phyloP scores from a whole-genome alignment of 2,797 vertebrate species.

The Pangasius krempfi region DNA sequence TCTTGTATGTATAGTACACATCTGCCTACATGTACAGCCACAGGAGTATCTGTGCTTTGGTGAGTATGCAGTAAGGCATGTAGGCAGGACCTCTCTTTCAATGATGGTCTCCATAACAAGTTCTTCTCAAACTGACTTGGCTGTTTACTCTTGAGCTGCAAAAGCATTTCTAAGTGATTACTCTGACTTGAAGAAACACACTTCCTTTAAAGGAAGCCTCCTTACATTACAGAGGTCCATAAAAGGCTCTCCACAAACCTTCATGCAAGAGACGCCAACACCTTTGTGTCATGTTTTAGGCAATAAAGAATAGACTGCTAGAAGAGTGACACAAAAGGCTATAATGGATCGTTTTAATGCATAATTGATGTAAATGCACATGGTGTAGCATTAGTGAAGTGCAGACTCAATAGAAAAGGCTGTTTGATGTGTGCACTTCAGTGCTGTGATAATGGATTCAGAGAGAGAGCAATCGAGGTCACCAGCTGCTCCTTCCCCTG shows the following conservation, averaged over 20 bases:
- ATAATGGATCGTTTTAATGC: slow-evolving; percentile 50
- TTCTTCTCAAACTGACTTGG: slow-evolving; percentile 20
- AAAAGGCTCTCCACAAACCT: slow-evolving; percentile 45
- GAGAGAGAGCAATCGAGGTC: slow-evolving; percentile 48
- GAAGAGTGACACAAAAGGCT: slow-evolving; percentile 21
- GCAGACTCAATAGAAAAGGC: slow-evolving; percentile 37
- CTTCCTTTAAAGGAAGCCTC: slow-evolving; percentile 57
- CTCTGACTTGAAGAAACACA: slow-evolving; percentile 33
- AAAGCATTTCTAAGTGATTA: slow-evolving; percentile 47
- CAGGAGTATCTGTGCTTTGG: not conserved
- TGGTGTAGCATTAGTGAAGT: slow-evolving; percentile 38
- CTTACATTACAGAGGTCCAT: slow-evolving; percentile 34
- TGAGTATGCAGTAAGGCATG: slow-evolving; percentile 16
- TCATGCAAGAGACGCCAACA: not conserved
- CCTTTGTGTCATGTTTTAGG: slow-evolving; percentile 12
- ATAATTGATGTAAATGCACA: slow-evolving; percentile 57
- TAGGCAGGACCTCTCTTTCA: slow-evolving; percentile 16
- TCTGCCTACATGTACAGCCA: not conserved
- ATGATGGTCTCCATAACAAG: slow-evolving; percentile 47
- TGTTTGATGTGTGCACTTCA: slow-evolving; percentile 49
- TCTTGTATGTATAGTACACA: slow-evolving; percentile 2
- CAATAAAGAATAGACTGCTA: slow-evolving; percentile 26
- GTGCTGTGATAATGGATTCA: slow-evolving; percentile 57
- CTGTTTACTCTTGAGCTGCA: slow-evolving; percentile 50
- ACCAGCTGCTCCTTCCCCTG: slow-evolving; percentile 45